These are phyloP conservation scores for Lepidurus arcticus DNA, from an alignment of 1,140 invertebrate genomes.

Conservation along the genomic window DNA sequence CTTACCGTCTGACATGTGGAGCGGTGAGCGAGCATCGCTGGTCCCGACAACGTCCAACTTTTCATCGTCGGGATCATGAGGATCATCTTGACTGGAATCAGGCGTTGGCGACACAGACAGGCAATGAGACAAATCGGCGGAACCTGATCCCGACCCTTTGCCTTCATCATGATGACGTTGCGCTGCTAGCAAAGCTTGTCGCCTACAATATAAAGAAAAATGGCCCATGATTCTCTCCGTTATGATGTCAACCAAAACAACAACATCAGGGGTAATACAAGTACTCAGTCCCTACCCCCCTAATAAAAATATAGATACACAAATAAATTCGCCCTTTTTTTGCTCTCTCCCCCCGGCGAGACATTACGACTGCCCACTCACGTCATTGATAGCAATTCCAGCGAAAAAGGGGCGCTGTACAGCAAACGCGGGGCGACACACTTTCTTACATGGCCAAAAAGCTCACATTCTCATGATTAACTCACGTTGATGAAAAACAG, in stretches of 20 bases:
- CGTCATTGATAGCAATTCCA: slow-evolving; percentile 21
- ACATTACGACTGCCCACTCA: slow-evolving; percentile 16
- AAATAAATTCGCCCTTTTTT: slow-evolving; percentile 14
- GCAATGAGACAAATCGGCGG: slow-evolving; percentile 36
- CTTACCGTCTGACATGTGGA: slow-evolving; percentile 35
- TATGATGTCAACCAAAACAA: background rate
- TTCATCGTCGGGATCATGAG: slow-evolving; percentile 73
- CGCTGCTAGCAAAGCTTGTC: slow-evolving; percentile 71
- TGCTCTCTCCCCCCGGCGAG: background rate
- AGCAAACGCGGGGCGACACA: background rate
- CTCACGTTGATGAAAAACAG: slow-evolving; percentile 19
- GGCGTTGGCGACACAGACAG: slow-evolving; percentile 44
- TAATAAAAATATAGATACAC: slow-evolving; percentile 1
- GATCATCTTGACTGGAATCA: slow-evolving; percentile 43
- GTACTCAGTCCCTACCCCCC: background rate
- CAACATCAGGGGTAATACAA: background rate
- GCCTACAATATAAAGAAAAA: slow-evolving; percentile 42
- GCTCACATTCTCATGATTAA: slow-evolving; percentile 19
- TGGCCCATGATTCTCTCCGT: slow-evolving; percentile 20
- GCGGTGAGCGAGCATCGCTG: slow-evolving; percentile 41
- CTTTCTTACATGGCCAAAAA: background rate
- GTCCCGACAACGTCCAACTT: slow-evolving; percentile 82
- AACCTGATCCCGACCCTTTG: slow-evolving; percentile 29
- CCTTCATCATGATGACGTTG: slow-evolving; percentile 47
- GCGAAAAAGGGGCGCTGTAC: background rate